Evolutionary conservation across 1,140 invertebrate genomes (phyloP).

Genomic region (Pissodes strobi): DNA sequence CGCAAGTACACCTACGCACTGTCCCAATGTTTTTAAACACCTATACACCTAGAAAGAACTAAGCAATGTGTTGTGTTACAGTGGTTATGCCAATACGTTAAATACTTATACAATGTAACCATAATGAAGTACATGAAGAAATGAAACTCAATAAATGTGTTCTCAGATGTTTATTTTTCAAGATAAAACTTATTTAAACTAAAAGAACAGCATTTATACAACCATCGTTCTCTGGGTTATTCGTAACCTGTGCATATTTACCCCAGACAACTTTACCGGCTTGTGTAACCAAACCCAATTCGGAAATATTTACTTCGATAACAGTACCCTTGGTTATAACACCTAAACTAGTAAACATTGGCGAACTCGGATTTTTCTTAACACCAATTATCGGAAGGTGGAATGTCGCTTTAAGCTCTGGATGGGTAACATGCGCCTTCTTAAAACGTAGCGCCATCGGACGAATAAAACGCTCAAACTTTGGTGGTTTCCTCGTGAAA

Average conservation of each 20-base stretch:
- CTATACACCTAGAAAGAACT: no score
- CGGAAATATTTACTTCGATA: slow-evolving; percentile 97
- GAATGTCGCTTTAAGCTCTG: slow-evolving; percentile 99
- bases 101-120: neutral
- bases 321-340: slow-evolving; percentile 99
- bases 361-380: slow-evolving; percentile 98
- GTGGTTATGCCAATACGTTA: neutral
- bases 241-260: slow-evolving; percentile 99
- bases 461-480: slow-evolving; percentile 98
- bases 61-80: no score
- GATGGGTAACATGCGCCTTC: slow-evolving; percentile 98
- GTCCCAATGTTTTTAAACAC: no score
- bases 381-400: slow-evolving; percentile 97
- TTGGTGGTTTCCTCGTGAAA: slow-evolving; percentile 98
- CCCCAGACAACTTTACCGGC: slow-evolving; percentile 99
- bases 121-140: no score
- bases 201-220: slow-evolving; percentile 98
- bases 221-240: slow-evolving; percentile 99
- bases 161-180: no score
- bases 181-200: slow-evolving; percentile 68
- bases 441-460: slow-evolving; percentile 97
- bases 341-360: slow-evolving; percentile 95
- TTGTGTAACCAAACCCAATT: slow-evolving; percentile 97
- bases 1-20: no score
- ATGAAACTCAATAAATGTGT: no score